phyloP scores from a whole-genome alignment of 2,888 invertebrate genomes.

The Ochropacha duplaris region DNA sequence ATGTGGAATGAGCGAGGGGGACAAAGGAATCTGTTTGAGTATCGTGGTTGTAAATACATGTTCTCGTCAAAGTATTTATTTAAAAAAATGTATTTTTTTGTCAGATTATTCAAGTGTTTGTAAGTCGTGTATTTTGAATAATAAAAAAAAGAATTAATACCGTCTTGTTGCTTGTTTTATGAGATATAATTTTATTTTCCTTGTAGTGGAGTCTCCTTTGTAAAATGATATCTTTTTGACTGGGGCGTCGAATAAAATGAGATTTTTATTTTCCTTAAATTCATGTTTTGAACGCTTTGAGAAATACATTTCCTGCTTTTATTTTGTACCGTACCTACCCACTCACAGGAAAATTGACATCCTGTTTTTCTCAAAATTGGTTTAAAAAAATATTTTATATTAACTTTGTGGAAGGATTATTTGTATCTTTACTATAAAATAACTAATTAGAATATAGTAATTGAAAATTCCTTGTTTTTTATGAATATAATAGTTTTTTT shows the following conservation, averaged over 20 bases:
- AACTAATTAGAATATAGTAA: too few relatives aligned
- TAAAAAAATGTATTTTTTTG: too few relatives aligned
- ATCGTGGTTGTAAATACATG: not conserved
- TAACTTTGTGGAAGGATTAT: not conserved
- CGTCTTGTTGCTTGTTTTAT: not conserved
- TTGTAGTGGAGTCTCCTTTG: not conserved
- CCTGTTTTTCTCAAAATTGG: not conserved
- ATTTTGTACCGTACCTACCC: not conserved
- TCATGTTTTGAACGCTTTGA: not conserved
- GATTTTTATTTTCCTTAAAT: not conserved
- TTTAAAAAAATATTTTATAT: not conserved
- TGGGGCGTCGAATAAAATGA: not conserved
- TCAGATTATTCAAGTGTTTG: not conserved
- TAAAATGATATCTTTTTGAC: not conserved
- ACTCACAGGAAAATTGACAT: not conserved
- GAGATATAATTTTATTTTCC: not conserved
- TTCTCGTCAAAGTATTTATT: too few relatives aligned
- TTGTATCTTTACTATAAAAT: too few relatives aligned
- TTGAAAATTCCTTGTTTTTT: too few relatives aligned
- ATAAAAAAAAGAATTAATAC: not conserved
- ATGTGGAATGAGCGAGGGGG: not conserved
- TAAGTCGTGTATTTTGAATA: not conserved
- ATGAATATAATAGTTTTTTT: too few relatives aligned
- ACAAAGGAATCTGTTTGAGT: not conserved
- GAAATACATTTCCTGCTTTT: not conserved